These are phyloP conservation scores for Eudorcas thomsonii DNA, from an alignment of 2,113 vertebrate genomes.

Conservation along the genomic window DNA sequence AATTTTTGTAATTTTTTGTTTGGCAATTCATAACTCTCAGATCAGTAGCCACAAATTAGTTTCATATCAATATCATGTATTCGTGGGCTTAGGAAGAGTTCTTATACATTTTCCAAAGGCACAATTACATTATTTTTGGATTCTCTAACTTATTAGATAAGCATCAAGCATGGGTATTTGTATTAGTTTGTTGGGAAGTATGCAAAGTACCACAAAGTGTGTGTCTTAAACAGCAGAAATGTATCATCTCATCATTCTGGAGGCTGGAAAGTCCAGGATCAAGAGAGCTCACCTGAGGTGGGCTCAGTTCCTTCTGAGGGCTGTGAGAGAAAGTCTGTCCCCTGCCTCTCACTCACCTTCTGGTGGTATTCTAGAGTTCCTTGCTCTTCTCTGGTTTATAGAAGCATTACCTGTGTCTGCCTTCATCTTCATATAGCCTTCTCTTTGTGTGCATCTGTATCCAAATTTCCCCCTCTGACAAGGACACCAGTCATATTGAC, in stretches of 20 bases:
- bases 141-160: background rate
- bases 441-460: background rate
- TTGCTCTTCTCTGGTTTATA: background rate
- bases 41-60: background rate
- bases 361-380: background rate
- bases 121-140: background rate
- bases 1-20: background rate
- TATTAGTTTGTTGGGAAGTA: background rate
- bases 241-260: background rate
- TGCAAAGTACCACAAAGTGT: background rate
- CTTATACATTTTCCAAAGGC: background rate
- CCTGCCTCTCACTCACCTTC: background rate
- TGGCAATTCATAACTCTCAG: background rate
- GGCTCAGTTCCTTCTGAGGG: background rate
- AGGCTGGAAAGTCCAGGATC: background rate
- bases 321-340: background rate
- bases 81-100: background rate
- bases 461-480: background rate
- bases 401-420: background rate
- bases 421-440: background rate
- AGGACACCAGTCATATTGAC: background rate
- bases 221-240: background rate
- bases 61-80: background rate
- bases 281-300: background rate
- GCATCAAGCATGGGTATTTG: background rate